Base-by-base conservation (phyloP, 2,113 vertebrate genomes). In the Gadus macrocephalus region DNA sequence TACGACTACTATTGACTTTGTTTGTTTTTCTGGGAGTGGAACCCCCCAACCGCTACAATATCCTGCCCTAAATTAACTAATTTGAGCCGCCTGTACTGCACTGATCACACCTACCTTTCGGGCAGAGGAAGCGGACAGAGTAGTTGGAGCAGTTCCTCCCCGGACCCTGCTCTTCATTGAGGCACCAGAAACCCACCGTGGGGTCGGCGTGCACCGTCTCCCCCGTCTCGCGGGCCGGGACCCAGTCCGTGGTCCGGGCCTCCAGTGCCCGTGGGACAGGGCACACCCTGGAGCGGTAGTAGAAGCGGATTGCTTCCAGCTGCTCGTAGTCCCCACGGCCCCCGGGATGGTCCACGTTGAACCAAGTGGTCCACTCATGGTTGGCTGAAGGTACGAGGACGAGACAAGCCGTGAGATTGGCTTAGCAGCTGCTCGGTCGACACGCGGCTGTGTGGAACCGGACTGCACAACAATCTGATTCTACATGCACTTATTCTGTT, bases 321-420 rank as follows among this genome's bases (percentile, higher is more conserved):
- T 93, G 91, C 73, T 96, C 95, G 0, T 93, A 94, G 86, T 97
- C 95, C 4, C 95, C 95, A 22, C 85, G 89, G 15, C 95, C 94
- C 1, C 94, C 94, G 0, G 95, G 95, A 75, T 96, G 95, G 72
- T 96, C 94, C 0, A 95, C 90, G 66, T 96, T 96, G 79, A 96
- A 95, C 95, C 95, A 97, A 0, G 92, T 90, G 8, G 93, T 95
- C 95, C 95, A 96, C 60, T 93, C 91, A 1, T 86, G 87, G n/a
- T 89, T 79, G 67, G 86, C 95, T 96, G 70, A 9, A 70, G 0
- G 77, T 20, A 49, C 42, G 42, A 14, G 42, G 42, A 49, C 12
- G 42, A 9, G 8, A 12, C 42, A 49, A 49, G 42, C 9, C 42
- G 8, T 49, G 42, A 14, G 42, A 49, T 49, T 49, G 42, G 0